phyloP scores from a whole-genome alignment of 2,888 invertebrate genomes.

The Aromia moschata region DNA sequence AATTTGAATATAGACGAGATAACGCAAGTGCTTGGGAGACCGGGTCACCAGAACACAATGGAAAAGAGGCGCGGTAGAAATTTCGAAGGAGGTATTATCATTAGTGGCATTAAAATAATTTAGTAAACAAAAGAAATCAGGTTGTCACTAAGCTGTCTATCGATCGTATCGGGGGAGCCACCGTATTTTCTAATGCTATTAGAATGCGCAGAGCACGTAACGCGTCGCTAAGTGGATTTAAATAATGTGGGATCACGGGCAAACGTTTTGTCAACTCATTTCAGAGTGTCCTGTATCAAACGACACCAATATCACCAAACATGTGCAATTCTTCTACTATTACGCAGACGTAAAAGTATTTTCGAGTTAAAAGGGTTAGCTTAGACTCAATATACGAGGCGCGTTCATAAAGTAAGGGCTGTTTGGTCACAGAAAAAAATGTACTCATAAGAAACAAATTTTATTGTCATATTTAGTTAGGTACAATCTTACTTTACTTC shows the following conservation, averaged over 20 bases:
- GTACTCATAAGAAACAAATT: no score
- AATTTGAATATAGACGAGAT: slow-evolving; percentile 41
- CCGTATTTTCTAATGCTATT: slow-evolving; percentile 25
- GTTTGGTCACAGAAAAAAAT: no score
- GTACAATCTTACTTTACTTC: no score
- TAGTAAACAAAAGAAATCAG: slow-evolving; percentile 29
- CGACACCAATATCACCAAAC: no score
- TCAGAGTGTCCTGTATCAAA: no score
- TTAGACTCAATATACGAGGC: no score
- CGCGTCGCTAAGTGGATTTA: slow-evolving; percentile 12
- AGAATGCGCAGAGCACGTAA: slow-evolving; percentile 3
- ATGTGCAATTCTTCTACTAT: no score
- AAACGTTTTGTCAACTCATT: no score
- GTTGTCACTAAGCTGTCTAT: slow-evolving; percentile 31
- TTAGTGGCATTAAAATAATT: slow-evolving; percentile 33
- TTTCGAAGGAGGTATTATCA: slow-evolving; percentile 32
- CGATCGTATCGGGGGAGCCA: slow-evolving; percentile 27
- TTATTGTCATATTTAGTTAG: no score
- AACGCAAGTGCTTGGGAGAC: slow-evolving; percentile 7
- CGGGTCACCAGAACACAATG: slow-evolving; percentile 25
- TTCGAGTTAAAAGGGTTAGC: no score
- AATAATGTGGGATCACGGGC: background rate
- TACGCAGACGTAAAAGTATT: no score
- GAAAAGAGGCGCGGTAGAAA: slow-evolving; percentile 26
- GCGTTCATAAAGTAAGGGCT: no score